phyloP scores from a whole-genome alignment of 2,888 invertebrate species.

The Synanthedon vespiformis region DNA sequence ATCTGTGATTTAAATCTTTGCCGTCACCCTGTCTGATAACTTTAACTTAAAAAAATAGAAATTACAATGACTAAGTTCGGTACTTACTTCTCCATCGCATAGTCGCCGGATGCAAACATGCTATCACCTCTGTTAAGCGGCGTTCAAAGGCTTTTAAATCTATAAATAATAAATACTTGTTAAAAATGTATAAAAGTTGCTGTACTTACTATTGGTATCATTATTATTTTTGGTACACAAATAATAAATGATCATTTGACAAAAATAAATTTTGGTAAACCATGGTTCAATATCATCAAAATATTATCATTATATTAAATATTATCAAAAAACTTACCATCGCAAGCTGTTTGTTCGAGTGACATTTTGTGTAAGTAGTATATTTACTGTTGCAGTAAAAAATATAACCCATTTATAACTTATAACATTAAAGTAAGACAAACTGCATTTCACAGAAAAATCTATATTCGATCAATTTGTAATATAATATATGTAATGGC shows the following conservation, averaged over 20 bases:
- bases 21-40: too few species aligned
- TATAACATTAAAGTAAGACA: not conserved
- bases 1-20: too few species aligned
- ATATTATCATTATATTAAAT: too few species aligned
- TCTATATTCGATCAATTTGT: too few species aligned
- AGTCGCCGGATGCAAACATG: constrained; percentile 94
- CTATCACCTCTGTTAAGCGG: constrained; percentile 95
- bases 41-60: too few species aligned
- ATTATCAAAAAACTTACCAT: constrained; percentile 72
- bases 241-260: too few species aligned
- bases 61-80: too few species aligned
- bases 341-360: constrained; percentile 90
- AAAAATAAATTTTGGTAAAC: too few species aligned
- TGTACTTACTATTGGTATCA: not conserved
- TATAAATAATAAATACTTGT: constrained; percentile 26
- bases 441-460: not conserved
- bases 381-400: not conserved
- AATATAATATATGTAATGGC: too few species aligned
- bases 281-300: too few species aligned
- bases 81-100: constrained; percentile 93
- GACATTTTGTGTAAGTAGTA: constrained; percentile 69
- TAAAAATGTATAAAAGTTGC: not conserved
- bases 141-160: constrained; percentile 99
- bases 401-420: not conserved
- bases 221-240: not conserved